These are phyloP conservation scores for Oscheius sp. DNA, from an alignment of 2,888 invertebrate species.

Conservation along the genomic window DNA sequence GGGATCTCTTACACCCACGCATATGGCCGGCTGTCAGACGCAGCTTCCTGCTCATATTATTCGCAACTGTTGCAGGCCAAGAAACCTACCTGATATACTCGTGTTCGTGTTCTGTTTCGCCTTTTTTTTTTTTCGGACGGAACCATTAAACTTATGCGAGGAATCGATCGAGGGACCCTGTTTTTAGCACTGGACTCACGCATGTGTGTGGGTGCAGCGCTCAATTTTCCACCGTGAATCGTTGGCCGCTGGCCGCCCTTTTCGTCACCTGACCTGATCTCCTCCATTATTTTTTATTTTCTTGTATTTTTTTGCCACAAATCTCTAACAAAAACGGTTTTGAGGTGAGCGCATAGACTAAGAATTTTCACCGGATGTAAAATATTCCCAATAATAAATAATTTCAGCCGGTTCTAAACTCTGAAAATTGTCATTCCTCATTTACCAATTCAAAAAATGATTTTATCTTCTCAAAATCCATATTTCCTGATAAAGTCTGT, in stretches of 20 bases:
- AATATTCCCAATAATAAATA: too few species aligned
- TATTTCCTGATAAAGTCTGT: too few species aligned
- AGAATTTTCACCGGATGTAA: too few species aligned
- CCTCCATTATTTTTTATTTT: neutral
- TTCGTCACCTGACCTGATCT: constrained; percentile 28
- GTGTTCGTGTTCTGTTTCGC: neutral
- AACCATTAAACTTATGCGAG: neutral
- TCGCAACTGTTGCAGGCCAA: constrained; percentile 6
- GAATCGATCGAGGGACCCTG: constrained; percentile 35
- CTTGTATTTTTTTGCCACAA: neutral
- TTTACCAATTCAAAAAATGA: too few species aligned
- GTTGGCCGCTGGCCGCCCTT: constrained; percentile 31
- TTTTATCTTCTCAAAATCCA: too few species aligned
- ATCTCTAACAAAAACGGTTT: neutral
- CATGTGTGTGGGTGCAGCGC: constrained; percentile 20
- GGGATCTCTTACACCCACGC: constrained; percentile 5
- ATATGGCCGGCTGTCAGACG: constrained; percentile 8
- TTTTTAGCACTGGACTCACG: constrained; percentile 28
- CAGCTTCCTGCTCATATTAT: constrained; percentile 10
- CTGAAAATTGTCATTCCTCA: too few species aligned
- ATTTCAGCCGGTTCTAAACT: too few species aligned
- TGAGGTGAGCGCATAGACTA: neutral
- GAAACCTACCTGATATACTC: neutral
- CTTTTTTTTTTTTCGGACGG: neutral
- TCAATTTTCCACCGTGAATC: constrained; percentile 34